A percentile compares a stretch with the other conserved stretches of the same genome.
These are phyloP conservation scores for Pipistrellus pygmaeus DNA, from an alignment of 2,797 vertebrate genomes.

Conservation along the genomic window DNA sequence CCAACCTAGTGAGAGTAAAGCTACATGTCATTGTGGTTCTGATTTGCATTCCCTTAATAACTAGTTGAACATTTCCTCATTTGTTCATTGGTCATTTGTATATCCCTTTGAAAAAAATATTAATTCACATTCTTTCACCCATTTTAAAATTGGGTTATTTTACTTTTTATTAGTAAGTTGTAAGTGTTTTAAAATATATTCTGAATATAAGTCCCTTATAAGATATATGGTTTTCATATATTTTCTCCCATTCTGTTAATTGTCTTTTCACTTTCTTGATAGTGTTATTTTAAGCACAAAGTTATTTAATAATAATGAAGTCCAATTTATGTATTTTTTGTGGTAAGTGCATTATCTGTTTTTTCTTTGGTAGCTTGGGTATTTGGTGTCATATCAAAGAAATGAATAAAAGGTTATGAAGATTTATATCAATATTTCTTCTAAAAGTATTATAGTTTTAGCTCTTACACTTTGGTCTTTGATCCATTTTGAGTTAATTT, in stretches of 20 bases:
- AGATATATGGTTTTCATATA: constrained; percentile 39
- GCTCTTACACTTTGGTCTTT: constrained; percentile 8
- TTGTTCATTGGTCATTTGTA: constrained; percentile 22
- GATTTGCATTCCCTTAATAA: constrained; percentile 35
- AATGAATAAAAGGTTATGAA: constrained; percentile 3
- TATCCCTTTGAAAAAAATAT: constrained; percentile 2
- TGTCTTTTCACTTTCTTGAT: constrained; percentile 44
- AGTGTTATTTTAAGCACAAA: not conserved
- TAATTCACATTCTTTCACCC: not conserved
- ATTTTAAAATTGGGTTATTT: constrained; percentile 27
- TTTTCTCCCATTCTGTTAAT: not conserved
- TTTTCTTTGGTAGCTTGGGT: not conserved
- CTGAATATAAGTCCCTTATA: not conserved
- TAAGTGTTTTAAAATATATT: constrained; percentile 36
- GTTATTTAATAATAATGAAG: constrained; percentile 39
- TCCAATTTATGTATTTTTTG: not conserved
- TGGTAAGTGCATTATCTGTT: not conserved
- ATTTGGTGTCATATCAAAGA: constrained; percentile 18
- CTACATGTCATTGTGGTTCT: not conserved
- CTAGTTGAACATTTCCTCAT: not conserved
- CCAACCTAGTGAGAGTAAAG: not conserved
- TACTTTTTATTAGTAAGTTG: not conserved
- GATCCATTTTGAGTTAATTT: constrained; percentile 23
- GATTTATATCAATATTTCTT: constrained; percentile 20
- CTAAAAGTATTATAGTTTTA: constrained; percentile 23